Percentiles rank a stretch among this genome's conserved stretches.
Conservation (phyloP, 2,888 invertebrate genomes). For the Cosmia trapezina region DNA sequence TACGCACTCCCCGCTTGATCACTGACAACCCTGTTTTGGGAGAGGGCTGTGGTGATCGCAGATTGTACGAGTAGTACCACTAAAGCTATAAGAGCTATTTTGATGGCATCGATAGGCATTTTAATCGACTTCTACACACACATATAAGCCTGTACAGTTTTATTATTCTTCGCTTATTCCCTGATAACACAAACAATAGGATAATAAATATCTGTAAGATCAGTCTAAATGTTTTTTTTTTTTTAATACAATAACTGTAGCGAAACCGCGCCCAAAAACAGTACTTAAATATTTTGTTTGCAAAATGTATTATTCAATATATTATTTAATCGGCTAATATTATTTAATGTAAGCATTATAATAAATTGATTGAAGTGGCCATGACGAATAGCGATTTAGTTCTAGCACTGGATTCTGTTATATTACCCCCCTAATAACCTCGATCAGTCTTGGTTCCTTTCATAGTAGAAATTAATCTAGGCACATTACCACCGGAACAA, state of each 20-base stretch:
- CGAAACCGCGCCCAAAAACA: not conserved
- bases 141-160: too few relatives aligned
- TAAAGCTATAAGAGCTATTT: too few relatives aligned
- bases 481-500: not conserved
- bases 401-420: not conserved
- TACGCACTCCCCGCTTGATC: not conserved
- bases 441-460: conserved; percentile 8
- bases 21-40: not conserved
- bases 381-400: conserved; percentile 21
- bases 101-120: not conserved
- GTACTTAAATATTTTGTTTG: conserved; percentile 6
- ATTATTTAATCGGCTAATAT: not conserved
- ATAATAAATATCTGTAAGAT: not conserved
- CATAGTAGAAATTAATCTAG: conserved; percentile 3
- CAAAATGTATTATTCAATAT: not conserved
- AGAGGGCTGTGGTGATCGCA: too few relatives aligned
- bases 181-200: not conserved
- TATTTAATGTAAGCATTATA: conserved; percentile 11
- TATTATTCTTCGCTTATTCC: not conserved
- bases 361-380: conserved; percentile 26
- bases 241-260: not conserved
- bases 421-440: not conserved
- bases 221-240: not conserved
- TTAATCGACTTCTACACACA: not conserved
- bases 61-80: too few relatives aligned